These are phyloP conservation scores for Phenganax subtilis DNA, from an alignment of 92 coral and sea anemone species.

Conservation along the genomic window DNA sequence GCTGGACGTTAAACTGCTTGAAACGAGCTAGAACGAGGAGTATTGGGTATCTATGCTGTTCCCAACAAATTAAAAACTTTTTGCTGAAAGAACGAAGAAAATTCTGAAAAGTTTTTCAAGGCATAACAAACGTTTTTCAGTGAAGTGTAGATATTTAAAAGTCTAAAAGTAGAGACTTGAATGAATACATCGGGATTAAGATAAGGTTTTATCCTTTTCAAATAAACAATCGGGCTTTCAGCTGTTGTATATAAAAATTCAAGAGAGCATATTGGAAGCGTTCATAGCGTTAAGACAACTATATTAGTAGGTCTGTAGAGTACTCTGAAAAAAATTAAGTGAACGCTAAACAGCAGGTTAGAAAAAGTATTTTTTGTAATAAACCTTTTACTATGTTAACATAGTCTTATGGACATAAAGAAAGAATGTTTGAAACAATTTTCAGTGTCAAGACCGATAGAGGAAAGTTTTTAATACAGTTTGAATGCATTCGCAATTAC, in stretches of 20 bases:
- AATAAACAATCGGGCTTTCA: not conserved
- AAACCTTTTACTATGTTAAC: not conserved
- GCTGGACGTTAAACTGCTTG: not conserved
- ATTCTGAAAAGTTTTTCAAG: not conserved
- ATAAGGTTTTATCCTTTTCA: not conserved
- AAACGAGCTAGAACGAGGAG: not conserved
- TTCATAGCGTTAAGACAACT: not conserved
- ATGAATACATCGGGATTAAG: not conserved
- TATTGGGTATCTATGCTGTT: not conserved
- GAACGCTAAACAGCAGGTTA: no score
- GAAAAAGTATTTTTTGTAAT: conserved; percentile 9
- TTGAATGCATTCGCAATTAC: no score
- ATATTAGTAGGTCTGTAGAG: not conserved
- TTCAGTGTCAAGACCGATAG: no score
- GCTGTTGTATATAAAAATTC: not conserved
- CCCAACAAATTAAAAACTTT: not conserved
- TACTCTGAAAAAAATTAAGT: no score
- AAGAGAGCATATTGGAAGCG: no score
- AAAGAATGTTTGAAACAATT: no score
- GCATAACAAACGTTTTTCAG: no score
- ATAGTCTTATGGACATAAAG: no score
- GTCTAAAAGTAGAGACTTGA: not conserved
- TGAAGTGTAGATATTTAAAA: no score
- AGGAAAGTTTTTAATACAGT: no score
- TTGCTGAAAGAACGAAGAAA: not conserved